phyloP scores from a whole-genome alignment of 2,888 invertebrate genomes.

The Metacarcinus magister region DNA sequence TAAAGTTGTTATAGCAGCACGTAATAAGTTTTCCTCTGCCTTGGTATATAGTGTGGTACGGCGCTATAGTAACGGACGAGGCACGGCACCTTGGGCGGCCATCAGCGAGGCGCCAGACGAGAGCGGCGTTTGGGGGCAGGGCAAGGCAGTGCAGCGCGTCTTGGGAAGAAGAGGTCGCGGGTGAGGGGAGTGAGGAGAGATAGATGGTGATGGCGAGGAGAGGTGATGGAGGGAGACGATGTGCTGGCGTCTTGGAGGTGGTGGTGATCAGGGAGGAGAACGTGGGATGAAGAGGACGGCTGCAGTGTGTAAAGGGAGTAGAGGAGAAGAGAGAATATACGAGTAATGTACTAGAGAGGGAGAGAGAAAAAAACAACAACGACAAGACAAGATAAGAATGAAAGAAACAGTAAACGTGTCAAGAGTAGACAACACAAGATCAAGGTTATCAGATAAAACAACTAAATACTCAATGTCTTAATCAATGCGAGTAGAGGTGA shows the following conservation, averaged over 20 bases:
- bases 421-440: background rate
- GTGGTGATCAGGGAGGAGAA: background rate
- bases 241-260: background rate
- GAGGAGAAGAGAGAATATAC: background rate
- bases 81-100: background rate
- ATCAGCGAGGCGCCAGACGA: background rate
- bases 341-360: background rate
- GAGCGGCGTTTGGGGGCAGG: background rate
- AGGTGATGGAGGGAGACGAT: slow-evolving; percentile 6
- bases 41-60: background rate
- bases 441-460: background rate
- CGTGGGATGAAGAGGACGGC: background rate
- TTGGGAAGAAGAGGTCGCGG: background rate
- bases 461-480: background rate
- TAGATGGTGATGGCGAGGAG: slow-evolving; percentile 8
- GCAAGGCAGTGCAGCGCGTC: background rate
- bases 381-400: background rate
- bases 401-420: background rate
- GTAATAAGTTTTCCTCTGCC: background rate
- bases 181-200: slow-evolving; percentile 34
- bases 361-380: background rate
- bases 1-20: background rate
- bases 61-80: background rate
- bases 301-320: background rate
- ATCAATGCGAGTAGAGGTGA: background rate